Evolutionary conservation across 1,140 invertebrate genomes (phyloP).

Genomic region (Camponotus pennsylvanicus): DNA sequence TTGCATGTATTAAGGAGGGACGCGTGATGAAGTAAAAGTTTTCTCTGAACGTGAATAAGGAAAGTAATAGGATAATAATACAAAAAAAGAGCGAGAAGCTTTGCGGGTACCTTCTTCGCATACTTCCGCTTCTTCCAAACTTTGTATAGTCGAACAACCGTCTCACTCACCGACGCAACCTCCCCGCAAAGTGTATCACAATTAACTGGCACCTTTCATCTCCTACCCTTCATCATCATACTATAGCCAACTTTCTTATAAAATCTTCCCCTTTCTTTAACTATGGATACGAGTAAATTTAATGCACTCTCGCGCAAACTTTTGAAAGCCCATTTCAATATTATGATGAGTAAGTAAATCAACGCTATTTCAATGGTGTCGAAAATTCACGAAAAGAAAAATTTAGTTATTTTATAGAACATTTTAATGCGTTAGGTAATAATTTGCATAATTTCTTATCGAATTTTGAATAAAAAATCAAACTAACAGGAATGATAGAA

Average conservation of each 20-base stretch:
- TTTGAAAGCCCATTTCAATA: conserved; percentile 78
- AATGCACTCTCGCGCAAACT: conserved; percentile 68
- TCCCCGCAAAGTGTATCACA: conserved; percentile 83
- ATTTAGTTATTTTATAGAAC: background rate
- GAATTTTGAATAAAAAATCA: background rate
- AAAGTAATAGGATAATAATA: conserved; percentile 42
- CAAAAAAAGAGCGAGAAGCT: conserved; percentile 12
- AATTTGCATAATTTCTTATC: background rate
- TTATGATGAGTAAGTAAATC: conserved; percentile 74
- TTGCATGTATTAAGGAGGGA: background rate
- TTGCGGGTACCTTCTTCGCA: background rate
- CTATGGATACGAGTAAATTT: conserved; percentile 53
- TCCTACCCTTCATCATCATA: conserved; percentile 58
- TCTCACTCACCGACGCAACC: conserved; percentile 65
- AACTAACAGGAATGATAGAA: background rate
- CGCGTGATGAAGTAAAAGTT: conserved; percentile 39
- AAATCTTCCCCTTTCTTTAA: conserved; percentile 66
- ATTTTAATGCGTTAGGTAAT: conserved; percentile 3
- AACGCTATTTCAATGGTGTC: background rate
- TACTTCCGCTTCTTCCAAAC: conserved; percentile 30
- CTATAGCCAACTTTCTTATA: conserved; percentile 41
- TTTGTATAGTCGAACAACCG: conserved; percentile 46
- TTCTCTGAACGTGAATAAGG: background rate
- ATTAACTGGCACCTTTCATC: conserved; percentile 79
- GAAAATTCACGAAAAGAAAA: conserved; percentile 8